Percentiles rank a stretch among this genome's conserved stretches.
Conservation (phyloP, 2,113 vertebrate species). For the Microtus pennsylvanicus region DNA sequence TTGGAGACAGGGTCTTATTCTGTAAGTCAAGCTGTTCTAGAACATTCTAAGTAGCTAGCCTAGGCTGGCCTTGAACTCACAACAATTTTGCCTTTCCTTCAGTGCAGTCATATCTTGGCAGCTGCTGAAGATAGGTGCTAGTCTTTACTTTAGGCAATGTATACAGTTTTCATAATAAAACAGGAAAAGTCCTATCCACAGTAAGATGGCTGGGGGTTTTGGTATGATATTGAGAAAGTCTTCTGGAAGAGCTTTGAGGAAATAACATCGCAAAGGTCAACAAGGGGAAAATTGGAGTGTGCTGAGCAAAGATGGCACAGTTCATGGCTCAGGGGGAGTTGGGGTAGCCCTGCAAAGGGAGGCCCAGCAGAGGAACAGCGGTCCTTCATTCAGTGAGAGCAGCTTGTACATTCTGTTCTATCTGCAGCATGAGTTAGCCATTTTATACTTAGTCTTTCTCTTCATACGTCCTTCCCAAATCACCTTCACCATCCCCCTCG, state of each 20-base stretch:
- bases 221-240: background rate
- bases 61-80: background rate
- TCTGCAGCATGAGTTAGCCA: background rate
- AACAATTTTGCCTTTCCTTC: background rate
- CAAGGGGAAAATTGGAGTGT: background rate
- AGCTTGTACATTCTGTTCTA: background rate
- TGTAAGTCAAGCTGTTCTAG: background rate
- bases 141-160: background rate
- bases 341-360: background rate
- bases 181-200: background rate
- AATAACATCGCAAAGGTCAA: background rate
- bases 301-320: background rate
- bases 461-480: background rate
- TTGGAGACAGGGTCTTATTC: background rate
- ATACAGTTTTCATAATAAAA: conserved; percentile 3
- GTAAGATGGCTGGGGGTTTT: background rate
- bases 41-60: background rate
- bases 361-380: background rate
- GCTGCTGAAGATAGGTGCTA: background rate
- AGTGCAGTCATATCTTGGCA: background rate
- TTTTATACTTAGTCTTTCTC: background rate
- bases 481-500: background rate
- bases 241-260: background rate
- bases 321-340: background rate
- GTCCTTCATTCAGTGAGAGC: background rate